Conservation (phyloP, 2,797 vertebrate genomes). For the Chrysocyon brachyurus region DNA sequence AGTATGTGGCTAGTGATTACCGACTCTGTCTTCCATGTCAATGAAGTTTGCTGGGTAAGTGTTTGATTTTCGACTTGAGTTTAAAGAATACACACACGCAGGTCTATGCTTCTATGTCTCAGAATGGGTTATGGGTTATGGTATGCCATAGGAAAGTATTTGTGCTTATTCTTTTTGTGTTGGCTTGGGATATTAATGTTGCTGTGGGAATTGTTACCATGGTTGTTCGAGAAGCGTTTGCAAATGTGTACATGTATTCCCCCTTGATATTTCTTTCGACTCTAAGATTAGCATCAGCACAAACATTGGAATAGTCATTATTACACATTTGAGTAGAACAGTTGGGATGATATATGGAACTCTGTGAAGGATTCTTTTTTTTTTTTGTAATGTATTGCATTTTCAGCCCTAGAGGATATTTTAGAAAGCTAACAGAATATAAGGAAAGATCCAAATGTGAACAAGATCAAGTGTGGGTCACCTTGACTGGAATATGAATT, state of each 20-base stretch:
- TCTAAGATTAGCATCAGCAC: slow-evolving; percentile 78
- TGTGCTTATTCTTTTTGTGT: not conserved
- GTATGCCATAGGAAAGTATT: not conserved
- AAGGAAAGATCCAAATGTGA: not conserved
- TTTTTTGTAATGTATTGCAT: not conserved
- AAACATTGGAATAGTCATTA: not conserved
- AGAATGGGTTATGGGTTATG: not conserved
- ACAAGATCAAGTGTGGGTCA: not conserved
- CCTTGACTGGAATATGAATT: not conserved
- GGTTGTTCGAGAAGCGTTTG: not conserved
- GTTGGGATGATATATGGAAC: not conserved
- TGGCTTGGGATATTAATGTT: slow-evolving; percentile 52
- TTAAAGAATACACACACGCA: not conserved
- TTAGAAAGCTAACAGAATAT: not conserved
- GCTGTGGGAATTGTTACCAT: slow-evolving; percentile 65
- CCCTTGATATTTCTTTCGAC: slow-evolving; percentile 65
- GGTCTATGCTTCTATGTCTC: not conserved
- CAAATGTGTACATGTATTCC: slow-evolving; percentile 26
- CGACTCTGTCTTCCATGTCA: not conserved
- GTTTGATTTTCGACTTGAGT: not conserved
- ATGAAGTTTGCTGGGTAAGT: not conserved
- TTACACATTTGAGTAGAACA: not conserved
- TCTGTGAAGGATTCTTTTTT: not conserved
- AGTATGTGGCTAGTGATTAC: not conserved
- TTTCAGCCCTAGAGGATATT: not conserved